Conservation (phyloP, 2,113 vertebrate genomes). For the Leucosticte australis region DNA sequence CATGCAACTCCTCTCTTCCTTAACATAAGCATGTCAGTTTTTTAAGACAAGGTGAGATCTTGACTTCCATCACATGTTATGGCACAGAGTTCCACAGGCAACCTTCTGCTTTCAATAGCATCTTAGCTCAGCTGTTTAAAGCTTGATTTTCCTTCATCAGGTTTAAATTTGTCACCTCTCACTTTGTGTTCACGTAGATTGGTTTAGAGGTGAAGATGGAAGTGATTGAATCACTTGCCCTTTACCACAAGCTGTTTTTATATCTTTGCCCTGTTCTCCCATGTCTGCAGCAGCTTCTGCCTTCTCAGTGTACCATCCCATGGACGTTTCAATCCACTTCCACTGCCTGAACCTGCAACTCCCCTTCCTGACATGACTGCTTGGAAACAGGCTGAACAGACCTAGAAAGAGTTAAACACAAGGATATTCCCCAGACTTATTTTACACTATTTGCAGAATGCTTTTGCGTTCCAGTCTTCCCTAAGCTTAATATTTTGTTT, state of each 20-base stretch:
- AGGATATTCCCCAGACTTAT: slow-evolving; percentile 13
- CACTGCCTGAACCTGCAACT: neutral
- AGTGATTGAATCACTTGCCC: neutral
- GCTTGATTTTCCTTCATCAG: neutral
- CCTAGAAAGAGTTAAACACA: neutral
- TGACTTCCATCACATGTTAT: neutral
- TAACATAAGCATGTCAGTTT: neutral
- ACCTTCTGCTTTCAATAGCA: neutral
- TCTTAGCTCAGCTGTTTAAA: neutral
- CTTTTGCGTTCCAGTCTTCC: neutral
- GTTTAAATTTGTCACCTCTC: neutral
- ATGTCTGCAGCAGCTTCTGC: neutral
- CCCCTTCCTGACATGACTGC: neutral
- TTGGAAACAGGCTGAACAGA: neutral
- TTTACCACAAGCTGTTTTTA: neutral
- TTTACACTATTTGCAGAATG: slow-evolving; percentile 47
- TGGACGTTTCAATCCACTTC: neutral
- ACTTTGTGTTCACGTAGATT: neutral
- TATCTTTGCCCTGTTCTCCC: neutral
- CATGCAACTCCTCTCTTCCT: neutral
- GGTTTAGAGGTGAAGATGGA: neutral
- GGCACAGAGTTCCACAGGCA: neutral
- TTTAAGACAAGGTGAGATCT: neutral
- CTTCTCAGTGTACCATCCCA: neutral
- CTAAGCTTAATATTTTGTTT: slow-evolving; percentile 53